Base-by-base conservation (phyloP, 2,113 vertebrate species). In the Tychaedon coryphoeus region DNA sequence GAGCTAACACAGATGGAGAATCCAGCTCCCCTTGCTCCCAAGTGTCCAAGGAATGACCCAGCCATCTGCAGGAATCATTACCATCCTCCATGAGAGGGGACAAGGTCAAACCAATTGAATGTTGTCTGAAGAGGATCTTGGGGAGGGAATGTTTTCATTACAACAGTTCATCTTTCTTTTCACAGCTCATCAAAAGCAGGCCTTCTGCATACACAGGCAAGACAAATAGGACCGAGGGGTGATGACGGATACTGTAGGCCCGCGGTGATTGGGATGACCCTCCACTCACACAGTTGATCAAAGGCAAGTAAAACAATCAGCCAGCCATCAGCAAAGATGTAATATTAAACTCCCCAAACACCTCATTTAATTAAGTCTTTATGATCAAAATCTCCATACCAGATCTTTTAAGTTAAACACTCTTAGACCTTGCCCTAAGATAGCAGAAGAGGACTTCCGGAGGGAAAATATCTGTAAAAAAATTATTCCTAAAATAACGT, bases 121-220 rank as follows among this genome's bases (percentile, higher is more conserved):
- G 78, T 92, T 96, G 90, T 93, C 95, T 96, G 75, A 96, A 96
- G 94, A 95, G 94, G 93, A 95, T 95, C 95, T 97, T 77, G 71
- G 93, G 95, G 90, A 94, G 85, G 94, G 86, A 95, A 91, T 96
- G 95, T 97, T 97, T 97, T 94, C 95, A 84, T 97, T 97, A 96
- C 93, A 96, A 95, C 97, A 96, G 95, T 96, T 97, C 95, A 97
- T 97, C 95, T 97, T 97, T 97, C 96, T 89, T 92, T 94, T 97
- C 97, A 97, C 97, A 97, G 96, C 72, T 97, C 96, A 97, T 97
- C 95, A 97, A 91, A 91, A 92, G 90, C 71, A 95, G 91, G 82
- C 93, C 94, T 86, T 93, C 92, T 96, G 83, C 95, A 84, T 93
- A 96, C 88, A 96, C 87, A 93, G 1, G 3, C 82, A 93, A 97